phyloP scores from a whole-genome alignment of 2,888 invertebrate genomes.

The Coelopa pilipes region DNA sequence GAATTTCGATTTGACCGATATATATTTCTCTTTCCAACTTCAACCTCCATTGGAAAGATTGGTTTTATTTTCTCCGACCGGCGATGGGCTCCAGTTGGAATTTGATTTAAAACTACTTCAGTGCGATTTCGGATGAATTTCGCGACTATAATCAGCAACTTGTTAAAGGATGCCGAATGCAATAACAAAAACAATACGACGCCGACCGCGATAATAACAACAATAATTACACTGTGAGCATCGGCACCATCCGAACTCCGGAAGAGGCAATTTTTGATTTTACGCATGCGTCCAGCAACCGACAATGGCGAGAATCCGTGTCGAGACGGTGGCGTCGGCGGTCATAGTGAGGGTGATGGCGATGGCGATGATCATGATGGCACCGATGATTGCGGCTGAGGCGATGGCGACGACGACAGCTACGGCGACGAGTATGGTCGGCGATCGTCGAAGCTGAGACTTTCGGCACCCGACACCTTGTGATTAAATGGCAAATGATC shows the following conservation, averaged over 20 bases:
- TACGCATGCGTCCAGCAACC: constrained; percentile 24
- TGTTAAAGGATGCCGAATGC: background rate
- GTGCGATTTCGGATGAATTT: constrained; percentile 2
- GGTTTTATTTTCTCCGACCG: no score
- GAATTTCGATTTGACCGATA: background rate
- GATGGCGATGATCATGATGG: background rate
- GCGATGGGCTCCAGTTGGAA: background rate
- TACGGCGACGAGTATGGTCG: background rate
- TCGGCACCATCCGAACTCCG: background rate
- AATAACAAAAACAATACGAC: background rate
- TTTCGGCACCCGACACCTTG: constrained; percentile 24
- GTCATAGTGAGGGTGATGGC: background rate
- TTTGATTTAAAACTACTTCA: background rate
- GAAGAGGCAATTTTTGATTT: constrained; percentile 30
- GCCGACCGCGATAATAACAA: background rate
- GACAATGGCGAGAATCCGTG: background rate
- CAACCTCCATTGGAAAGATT: no score
- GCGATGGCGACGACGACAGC: constrained; percentile 4
- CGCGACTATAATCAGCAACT: constrained; percentile 7
- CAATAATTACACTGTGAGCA: background rate
- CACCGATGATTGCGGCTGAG: background rate
- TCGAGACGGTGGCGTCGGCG: background rate
- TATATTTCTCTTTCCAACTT: no score
- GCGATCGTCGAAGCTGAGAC: constrained; percentile 2
- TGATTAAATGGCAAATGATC: constrained; percentile 27